phyloP scores from a whole-genome alignment of 2,113 vertebrate genomes.

The Porphyrio hochstetteri region DNA sequence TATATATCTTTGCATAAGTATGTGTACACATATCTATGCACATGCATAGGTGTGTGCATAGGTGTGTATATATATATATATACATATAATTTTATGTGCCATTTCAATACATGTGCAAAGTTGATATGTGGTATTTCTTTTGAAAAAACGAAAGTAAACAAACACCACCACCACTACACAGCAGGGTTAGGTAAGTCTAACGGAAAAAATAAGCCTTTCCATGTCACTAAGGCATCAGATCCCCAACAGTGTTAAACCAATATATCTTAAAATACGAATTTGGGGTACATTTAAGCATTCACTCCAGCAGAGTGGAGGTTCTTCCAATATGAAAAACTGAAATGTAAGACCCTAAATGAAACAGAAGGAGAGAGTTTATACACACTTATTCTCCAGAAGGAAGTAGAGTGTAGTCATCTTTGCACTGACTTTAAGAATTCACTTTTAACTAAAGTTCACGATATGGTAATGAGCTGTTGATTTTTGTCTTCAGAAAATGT shows the following conservation, averaged over 20 bases:
- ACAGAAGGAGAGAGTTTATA: not conserved
- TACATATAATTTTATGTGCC: not conserved
- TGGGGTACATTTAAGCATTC: not conserved
- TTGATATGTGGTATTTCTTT: not conserved
- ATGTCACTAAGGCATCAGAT: not conserved
- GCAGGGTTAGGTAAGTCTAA: not conserved
- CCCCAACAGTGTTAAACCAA: not conserved
- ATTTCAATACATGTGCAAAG: not conserved
- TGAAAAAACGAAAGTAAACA: not conserved
- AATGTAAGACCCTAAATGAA: not conserved
- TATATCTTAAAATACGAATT: not conserved
- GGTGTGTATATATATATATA: too few relatives aligned
- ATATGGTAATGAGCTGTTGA: constrained; percentile 59
- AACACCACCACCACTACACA: not conserved
- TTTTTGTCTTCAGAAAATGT: constrained; percentile 62
- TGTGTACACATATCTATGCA: not conserved
- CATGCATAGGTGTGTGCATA: not conserved
- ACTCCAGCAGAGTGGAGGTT: not conserved
- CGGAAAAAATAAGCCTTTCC: not conserved
- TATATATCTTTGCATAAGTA: not conserved
- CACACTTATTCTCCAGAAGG: not conserved
- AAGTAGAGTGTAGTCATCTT: not conserved
- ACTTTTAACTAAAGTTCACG: constrained; percentile 41
- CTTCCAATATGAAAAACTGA: not conserved
- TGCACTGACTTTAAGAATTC: constrained; percentile 4